Evolutionary conservation across 2,888 invertebrate species (phyloP), one percentile per base, ranked within the genome.

Genomic region (Bursaphelenchus okinawaensis): DNA sequence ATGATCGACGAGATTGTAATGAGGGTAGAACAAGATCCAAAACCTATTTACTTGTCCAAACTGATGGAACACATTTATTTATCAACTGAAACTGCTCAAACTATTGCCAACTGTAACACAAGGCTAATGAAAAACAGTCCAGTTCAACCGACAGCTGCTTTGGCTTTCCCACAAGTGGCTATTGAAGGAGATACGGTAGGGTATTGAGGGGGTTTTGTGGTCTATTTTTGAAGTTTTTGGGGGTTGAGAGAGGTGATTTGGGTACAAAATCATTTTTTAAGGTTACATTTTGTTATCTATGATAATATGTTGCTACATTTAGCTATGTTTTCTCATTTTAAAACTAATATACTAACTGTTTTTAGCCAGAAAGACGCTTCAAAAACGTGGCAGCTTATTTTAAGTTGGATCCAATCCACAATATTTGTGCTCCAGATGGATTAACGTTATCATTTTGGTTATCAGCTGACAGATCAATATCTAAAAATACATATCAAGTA

Each of bases 381-480:
- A 52, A 55, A 20, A 27, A 66, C 4, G 51, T 58, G n/a, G 68
- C 68, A 4, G 70, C 68, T 23, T 24, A 23, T 29, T 68, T 68
- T 26, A 23, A 51, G 12, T 7, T 68, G 7, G 70, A 68, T 26
- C 67, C 68, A n/a, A 24, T 52, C 6, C 70, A 70, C 52, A 23
- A 40, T 40, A 68, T 68, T 12, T 19, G 22, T 16, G 27, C 52
- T 16, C 27, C 19, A 26, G 65, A 68, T 6, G 68, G 68, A n/a
- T 19, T 68, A n/a, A 68, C 68, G 9, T 27, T 69, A 19, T 70
- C 68, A 7, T 69, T 56, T 50, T 68, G 68, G 68, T 16, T 68
- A 19, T 40, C 64, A 7, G n/a, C 50, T 19, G 62, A 66, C 28
- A 20, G 40, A 19, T n/a, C 52, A 27, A 8, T 65, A 55, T 24